Base-by-base conservation (phyloP, 1,140 invertebrate species). In the Meteorus sp. region DNA sequence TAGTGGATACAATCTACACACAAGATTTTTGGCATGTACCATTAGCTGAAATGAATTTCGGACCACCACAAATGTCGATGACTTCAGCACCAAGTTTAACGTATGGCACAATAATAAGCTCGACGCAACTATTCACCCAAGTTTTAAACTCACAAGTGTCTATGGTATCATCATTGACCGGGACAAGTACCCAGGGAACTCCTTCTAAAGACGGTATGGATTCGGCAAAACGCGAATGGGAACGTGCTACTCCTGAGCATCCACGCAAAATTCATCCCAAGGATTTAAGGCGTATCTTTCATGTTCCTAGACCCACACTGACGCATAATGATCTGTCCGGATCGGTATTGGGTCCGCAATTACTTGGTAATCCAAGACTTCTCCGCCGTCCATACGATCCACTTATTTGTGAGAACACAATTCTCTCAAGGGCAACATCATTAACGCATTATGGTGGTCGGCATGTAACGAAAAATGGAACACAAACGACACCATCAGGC, bases 21-120 rank as follows among this genome's bases (percentile, higher is more conserved):
- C 75, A 79, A 48, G 71, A 80, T 43, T 79, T 79, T 45, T 79
- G 77, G 76, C 78, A 79, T 15, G 77, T 76, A 0, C 78, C 77
- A 8, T 71, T 80, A 68, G 78, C 77, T 1, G 77, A 79, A 25
- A 80, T 78, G 65, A 79, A 79, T 52, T 80, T 80, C 22, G 76
- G 78, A 0, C 77, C 78, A 2, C 78, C 78, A 0, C 78, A 77
- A 39, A 80, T 80, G 78, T 77, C 72, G 9, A 79, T 79, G 39
- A 75, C 66, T 22, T 79, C 77, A 0, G 71, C 71, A 0, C 77
- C 77, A 2, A 68, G 68, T 23, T 63, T 81, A 2, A 81, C 78
- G 17, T 81, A 79, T 20, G 78, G 78, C 1, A 73, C 75, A 0
- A 81, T 81, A 6, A 81, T 81, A 9, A 79, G 77, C 23, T 79